phyloP scores from a whole-genome alignment of 2,888 invertebrate species.

The Sesia bembeciformis region DNA sequence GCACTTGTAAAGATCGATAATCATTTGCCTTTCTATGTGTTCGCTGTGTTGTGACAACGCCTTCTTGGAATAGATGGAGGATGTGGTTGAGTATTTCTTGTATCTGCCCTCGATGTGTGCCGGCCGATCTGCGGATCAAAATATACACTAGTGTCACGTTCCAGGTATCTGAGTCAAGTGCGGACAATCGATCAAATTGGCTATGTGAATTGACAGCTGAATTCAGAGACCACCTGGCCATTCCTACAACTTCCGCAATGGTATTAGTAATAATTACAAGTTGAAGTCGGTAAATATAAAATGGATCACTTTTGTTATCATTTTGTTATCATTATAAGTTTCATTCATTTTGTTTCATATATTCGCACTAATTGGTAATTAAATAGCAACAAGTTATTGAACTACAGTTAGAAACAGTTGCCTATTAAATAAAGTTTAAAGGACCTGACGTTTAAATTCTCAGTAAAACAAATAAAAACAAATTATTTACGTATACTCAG shows the following conservation, averaged over 20 bases:
- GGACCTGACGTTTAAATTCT: too few species aligned
- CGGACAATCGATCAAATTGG: conserved; percentile 32
- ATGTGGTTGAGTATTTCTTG: conserved; percentile 68
- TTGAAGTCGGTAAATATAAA: too few species aligned
- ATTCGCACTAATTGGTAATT: too few species aligned
- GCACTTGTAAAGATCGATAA: too few species aligned
- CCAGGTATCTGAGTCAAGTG: conserved; percentile 19
- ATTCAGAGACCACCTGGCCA: neutral
- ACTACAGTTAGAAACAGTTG: too few species aligned
- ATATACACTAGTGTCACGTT: conserved; percentile 20
- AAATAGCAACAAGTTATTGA: too few species aligned
- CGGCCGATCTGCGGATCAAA: conserved; percentile 52
- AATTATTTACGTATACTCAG: too few species aligned
- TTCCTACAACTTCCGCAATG: neutral
- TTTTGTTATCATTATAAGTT: too few species aligned
- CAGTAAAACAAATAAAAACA: too few species aligned
- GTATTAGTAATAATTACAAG: neutral
- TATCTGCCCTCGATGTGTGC: conserved; percentile 67
- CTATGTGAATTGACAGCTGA: conserved; percentile 19
- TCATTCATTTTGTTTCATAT: too few species aligned
- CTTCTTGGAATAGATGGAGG: conserved; percentile 67
- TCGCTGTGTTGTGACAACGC: conserved; percentile 64
- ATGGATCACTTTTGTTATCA: too few species aligned
- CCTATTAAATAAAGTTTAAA: too few species aligned
- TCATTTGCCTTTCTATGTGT: conserved; percentile 57